A percentile compares a stretch with the other conserved stretches of the same genome.
Evolutionary conservation across 2,888 invertebrate species (phyloP).

Genomic region (Eupithecia pulchellata): DNA sequence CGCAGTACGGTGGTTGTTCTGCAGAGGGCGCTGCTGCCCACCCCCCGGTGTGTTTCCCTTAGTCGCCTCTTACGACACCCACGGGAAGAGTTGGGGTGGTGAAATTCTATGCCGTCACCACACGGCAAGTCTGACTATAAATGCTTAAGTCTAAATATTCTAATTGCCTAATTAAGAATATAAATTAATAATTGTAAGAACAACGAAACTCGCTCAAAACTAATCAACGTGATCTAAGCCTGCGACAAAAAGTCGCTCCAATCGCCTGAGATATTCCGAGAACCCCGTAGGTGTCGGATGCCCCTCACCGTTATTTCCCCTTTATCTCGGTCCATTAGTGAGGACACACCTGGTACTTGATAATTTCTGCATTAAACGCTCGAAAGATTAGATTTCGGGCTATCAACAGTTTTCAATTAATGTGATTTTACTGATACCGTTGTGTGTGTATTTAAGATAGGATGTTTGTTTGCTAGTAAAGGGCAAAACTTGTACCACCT

Average conservation of each 20-base stretch:
- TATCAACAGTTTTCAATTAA: conserved; percentile 16
- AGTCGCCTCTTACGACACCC: no score
- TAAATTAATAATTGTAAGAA: background rate
- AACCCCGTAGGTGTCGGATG: conserved; percentile 28
- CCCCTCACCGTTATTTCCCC: conserved; percentile 40
- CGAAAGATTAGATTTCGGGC: conserved; percentile 36
- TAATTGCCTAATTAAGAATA: background rate
- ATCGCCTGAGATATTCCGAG: conserved; percentile 12
- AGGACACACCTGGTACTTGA: conserved; percentile 53
- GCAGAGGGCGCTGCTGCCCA: no score
- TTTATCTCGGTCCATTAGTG: conserved; percentile 57
- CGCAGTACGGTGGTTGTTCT: no score
- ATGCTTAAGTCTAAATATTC: no score
- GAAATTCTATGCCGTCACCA: no score
- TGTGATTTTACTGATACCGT: background rate
- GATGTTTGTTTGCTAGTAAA: background rate
- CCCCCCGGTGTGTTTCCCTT: no score
- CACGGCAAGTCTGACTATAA: no score
- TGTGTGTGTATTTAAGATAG: background rate
- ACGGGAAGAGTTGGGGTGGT: no score
- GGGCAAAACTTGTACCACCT: background rate
- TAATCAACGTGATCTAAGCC: background rate
- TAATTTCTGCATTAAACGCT: conserved; percentile 49
- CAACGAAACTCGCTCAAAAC: no score
- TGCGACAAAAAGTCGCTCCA: background rate